Evolutionary conservation across 2,113 vertebrate genomes (phyloP), one percentile per base, ranked within the genome.

Genomic region (Stomatorhinus ivindoensis): DNA sequence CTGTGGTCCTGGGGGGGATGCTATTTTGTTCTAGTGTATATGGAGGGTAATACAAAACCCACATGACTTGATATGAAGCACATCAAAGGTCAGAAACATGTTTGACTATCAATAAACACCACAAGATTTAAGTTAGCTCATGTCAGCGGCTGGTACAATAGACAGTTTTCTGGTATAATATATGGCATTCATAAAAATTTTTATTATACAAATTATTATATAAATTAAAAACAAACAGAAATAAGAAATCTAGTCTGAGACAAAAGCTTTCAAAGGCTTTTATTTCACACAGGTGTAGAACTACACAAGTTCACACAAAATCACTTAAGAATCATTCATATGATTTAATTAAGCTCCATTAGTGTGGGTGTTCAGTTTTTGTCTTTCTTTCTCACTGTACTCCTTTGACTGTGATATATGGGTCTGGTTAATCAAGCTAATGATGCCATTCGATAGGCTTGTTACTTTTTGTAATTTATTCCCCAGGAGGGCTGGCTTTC

Each of bases 401-500:
- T 76, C 90, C 89, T 87, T 91, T 89, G 91, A 94, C 91, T 90
- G 88, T 85, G 92, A 90, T 92, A 94, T 93, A 94, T 93, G 94
- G 93, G 90, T 84, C 61, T 73, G 90, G 91, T 93, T 94, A 93
- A 94, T 94, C 90, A 94, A 93, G 91, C 92, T 92, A 93, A 93
- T 91, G 86, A 93, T 90, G 91, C 90, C 91, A 89, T 92, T 91
- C 91, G 15, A 85, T 89, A 73, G 90, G 91, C 90, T 92, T 82
- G 69, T 93, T 93, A 92, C 93, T 90, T 90, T 85, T 35, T 73
- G 55, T 92, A 91, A 92, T 92, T 90, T 88, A 90, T 90, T 90
- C 91, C 91, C 82, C 89, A 90, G 86, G 89, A 91, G 90, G 88
- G 90, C 69, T 73, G 90, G 61, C 76, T 89, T 88, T 89, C 87